Evolutionary conservation across 2,797 vertebrate species (phyloP).

Genomic region (Manis javanica): DNA sequence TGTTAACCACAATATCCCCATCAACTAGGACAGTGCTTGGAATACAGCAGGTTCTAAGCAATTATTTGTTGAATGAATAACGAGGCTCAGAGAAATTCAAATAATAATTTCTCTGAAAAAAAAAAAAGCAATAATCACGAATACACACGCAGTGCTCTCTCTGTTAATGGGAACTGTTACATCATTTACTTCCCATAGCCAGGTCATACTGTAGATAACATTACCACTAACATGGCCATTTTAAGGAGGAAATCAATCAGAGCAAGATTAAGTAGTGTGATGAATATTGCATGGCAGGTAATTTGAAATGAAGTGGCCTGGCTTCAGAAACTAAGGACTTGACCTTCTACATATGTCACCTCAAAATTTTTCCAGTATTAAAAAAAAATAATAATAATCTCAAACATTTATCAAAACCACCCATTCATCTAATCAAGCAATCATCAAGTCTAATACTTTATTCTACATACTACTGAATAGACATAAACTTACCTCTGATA

Average conservation of each 20-base stretch:
- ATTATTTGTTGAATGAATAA: conserved; percentile 31
- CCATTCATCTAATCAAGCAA: background rate
- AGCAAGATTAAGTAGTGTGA: background rate
- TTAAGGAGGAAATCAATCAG: background rate
- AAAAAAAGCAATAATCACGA: background rate
- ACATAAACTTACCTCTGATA: background rate
- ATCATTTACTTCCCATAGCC: background rate
- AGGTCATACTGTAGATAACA: background rate
- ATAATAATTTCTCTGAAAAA: too few species aligned
- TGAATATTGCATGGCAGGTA: background rate
- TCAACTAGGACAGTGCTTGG: background rate
- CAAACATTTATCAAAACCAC: background rate
- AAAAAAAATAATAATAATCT: background rate
- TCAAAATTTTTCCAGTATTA: background rate
- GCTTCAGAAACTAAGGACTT: background rate
- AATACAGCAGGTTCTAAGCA: background rate
- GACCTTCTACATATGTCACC: background rate
- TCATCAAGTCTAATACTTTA: background rate
- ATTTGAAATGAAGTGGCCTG: background rate
- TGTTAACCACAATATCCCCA: background rate
- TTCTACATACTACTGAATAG: background rate
- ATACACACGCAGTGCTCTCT: background rate
- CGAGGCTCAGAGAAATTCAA: background rate
- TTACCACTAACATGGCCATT: background rate
- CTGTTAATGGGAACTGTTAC: background rate